phyloP scores from a whole-genome alignment of 2,888 invertebrate genomes.

The Cistogaster globosa region DNA sequence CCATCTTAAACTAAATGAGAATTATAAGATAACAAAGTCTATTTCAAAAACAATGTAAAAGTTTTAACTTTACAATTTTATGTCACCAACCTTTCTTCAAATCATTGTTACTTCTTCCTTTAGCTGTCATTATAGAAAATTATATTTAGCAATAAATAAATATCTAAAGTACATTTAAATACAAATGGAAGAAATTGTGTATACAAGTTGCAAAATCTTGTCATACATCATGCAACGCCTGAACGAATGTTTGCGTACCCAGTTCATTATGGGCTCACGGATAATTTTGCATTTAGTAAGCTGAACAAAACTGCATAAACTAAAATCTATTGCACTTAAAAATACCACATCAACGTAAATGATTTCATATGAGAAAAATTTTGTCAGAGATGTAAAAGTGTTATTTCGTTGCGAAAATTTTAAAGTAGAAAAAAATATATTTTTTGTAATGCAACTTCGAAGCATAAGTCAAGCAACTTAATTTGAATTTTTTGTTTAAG shows the following conservation, averaged over 20 bases:
- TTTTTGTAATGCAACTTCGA: too few relatives aligned
- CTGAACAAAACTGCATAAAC: slow-evolving; percentile 62
- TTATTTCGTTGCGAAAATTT: not conserved
- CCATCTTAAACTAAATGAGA: too few relatives aligned
- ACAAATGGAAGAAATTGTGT: not conserved
- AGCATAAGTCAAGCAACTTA: too few relatives aligned
- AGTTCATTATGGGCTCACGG: slow-evolving; percentile 80
- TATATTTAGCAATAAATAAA: not conserved
- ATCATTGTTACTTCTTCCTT: too few relatives aligned
- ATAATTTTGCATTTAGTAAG: slow-evolving; percentile 72
- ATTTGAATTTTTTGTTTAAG: too few relatives aligned
- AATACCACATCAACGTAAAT: slow-evolving; percentile 1
- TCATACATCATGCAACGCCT: slow-evolving; percentile 81
- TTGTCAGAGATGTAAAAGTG: slow-evolving; percentile 5
- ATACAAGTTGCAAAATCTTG: slow-evolving; percentile 71
- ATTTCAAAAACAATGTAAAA: too few relatives aligned
- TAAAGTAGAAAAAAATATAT: too few relatives aligned
- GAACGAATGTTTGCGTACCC: slow-evolving; percentile 81
- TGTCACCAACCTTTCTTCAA: too few relatives aligned
- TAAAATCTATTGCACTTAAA: slow-evolving; percentile 46
- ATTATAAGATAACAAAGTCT: too few relatives aligned
- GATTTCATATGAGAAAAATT: slow-evolving; percentile 27
- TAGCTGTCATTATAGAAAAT: too few relatives aligned
- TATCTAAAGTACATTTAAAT: not conserved
- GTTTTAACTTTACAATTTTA: too few relatives aligned